Evolutionary conservation across 2,113 vertebrate genomes (phyloP).

Genomic region (Vidua chalybeata): DNA sequence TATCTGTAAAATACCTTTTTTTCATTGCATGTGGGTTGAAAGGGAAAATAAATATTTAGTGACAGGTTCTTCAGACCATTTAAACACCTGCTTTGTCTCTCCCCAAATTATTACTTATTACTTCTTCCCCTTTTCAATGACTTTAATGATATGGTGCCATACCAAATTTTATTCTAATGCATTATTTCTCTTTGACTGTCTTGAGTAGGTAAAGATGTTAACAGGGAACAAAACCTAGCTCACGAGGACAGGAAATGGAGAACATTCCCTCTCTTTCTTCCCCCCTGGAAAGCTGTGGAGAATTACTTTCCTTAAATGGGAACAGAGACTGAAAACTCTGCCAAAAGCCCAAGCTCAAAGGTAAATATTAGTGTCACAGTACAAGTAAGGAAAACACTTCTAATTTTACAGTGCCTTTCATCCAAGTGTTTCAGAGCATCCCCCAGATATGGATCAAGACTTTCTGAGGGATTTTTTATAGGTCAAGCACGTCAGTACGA

Average conservation of each 20-base stretch:
- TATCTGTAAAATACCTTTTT: neutral
- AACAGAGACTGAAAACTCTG: neutral
- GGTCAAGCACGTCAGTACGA: neutral
- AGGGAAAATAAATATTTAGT: neutral
- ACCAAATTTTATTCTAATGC: neutral
- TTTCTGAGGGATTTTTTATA: neutral
- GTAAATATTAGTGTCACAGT: neutral
- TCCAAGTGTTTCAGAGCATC: neutral
- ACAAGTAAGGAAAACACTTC: neutral
- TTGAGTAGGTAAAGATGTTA: neutral
- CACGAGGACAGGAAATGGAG: neutral
- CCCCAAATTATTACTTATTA: neutral
- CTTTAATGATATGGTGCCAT: neutral
- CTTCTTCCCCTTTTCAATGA: neutral
- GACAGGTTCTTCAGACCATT: neutral
- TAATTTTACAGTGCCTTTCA: neutral
- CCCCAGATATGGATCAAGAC: neutral
- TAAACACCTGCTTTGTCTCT: neutral
- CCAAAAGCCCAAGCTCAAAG: neutral
- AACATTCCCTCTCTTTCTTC: neutral
- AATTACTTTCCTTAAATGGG: neutral
- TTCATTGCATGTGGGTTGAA: neutral
- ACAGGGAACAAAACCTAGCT: neutral
- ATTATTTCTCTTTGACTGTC: neutral
- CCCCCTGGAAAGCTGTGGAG: neutral